Evolutionary conservation across 2,888 invertebrate species (phyloP), one percentile per base, ranked within the genome.

Genomic region (Hemicrepidius hirtus): DNA sequence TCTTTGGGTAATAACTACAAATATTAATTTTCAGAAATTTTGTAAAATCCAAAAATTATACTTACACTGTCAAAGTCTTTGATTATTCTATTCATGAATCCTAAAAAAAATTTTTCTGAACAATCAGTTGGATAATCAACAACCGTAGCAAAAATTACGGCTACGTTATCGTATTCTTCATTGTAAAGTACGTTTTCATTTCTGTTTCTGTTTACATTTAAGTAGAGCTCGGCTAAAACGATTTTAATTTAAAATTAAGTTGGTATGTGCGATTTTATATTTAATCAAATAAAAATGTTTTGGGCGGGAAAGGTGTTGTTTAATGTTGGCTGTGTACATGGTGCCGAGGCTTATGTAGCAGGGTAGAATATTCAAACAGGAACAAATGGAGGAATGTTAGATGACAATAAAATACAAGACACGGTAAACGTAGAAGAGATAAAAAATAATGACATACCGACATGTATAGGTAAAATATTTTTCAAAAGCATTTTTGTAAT

Each of bases 71-170:
- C 98, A 85, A 98, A 97, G 84, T 96, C 96, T 37, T 95, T 94
- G 77, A 98, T 97, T 49, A 98, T 95, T 86, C 95, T 93, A 84
- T 98, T 97, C 67, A 98, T 89, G 46, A 89, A 84, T 82, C 88
- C 79, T 59, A 86, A 75, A 66, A 85, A 80, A 12, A 76, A 71
- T 37, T 76, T 77, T 64, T 92, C 90, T 49, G 91, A 90, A 40
- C 88, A 77, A 90, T 90, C 88, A n/a, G 73, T 82, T 75, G 73
- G 79, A 76, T 71, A 79, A 62, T 81, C 78, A 24, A 85, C 80
- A 55, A 98, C 91, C 0, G 97, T 95, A 0, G 98, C 98, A 86
- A 98, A 98, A 97, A 98, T 97, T 0, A 98, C 97, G 1, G 97
- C 95, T 0, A 97, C 97, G 79, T 93, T 92, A 66, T 93, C 92